These are phyloP conservation scores for Diplogasteroides magnus DNA, from an alignment of 1,140 invertebrate genomes.

Conservation along the genomic window DNA sequence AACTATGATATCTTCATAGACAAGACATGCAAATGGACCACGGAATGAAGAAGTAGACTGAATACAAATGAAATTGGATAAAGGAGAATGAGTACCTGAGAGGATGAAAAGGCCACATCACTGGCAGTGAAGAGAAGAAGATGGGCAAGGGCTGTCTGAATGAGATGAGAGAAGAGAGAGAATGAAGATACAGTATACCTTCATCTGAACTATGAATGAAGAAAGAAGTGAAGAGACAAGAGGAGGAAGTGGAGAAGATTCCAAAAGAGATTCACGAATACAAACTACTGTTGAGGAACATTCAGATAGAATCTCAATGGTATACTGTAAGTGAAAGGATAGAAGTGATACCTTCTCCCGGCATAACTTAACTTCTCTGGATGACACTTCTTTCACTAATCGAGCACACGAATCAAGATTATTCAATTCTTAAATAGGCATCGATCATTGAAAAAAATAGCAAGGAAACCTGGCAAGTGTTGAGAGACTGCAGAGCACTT, in stretches of 20 bases:
- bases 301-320: neutral
- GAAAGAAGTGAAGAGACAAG: neutral
- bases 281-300: neutral
- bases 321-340: neutral
- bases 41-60: neutral
- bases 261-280: neutral
- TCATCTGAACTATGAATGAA: neutral
- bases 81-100: neutral
- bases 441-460: too few species aligned
- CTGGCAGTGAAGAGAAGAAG: conserved; percentile 36
- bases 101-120: conserved; percentile 31
- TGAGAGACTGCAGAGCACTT: neutral
- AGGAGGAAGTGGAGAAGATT: neutral
- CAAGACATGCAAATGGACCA: neutral
- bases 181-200: neutral
- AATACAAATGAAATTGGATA: neutral
- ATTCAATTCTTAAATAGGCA: too few species aligned
- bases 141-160: conserved; percentile 34
- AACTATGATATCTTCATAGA: neutral
- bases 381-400: neutral
- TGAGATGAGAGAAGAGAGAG: neutral
- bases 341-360: neutral
- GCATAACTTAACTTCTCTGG: neutral
- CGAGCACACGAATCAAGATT: neutral
- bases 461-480: neutral